phyloP scores from a whole-genome alignment of 2,113 vertebrate species.

The Girardinichthys multiradiatus region DNA sequence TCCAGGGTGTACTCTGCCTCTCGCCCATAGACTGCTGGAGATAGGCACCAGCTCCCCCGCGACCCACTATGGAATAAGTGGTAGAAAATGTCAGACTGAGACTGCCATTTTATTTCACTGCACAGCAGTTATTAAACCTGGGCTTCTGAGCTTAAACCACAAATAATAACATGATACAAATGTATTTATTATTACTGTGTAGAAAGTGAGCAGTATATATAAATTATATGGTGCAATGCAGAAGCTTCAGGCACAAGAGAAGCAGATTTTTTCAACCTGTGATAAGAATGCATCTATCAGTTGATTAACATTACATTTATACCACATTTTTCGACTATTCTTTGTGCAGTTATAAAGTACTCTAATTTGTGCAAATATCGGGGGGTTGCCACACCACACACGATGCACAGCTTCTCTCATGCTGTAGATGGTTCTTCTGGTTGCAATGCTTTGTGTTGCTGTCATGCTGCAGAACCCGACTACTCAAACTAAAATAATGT shows the following conservation, averaged over 20 bases:
- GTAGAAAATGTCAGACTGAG: too few relatives aligned
- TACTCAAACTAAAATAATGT: too few relatives aligned
- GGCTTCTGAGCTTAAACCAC: not conserved
- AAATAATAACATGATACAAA: slow-evolving; percentile 1
- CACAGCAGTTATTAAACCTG: slow-evolving; percentile 1
- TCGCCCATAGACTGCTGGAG: too few relatives aligned
- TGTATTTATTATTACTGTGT: not conserved
- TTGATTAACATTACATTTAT: not conserved
- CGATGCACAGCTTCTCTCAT: too few relatives aligned
- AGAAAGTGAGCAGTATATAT: not conserved
- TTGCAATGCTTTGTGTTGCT: too few relatives aligned
- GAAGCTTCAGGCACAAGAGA: not conserved
- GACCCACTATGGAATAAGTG: too few relatives aligned
- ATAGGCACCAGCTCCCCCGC: too few relatives aligned
- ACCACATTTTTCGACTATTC: not conserved
- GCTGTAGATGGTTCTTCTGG: too few relatives aligned
- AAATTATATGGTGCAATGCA: not conserved
- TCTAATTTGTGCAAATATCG: too few relatives aligned
- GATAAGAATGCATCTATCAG: not conserved
- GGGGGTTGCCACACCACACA: too few relatives aligned
- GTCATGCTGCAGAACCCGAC: too few relatives aligned
- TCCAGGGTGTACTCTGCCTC: too few relatives aligned
- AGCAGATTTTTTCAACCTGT: not conserved
- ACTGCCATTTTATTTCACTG: slow-evolving; percentile 12
- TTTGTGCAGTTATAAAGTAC: not conserved